Evolutionary conservation across 1,140 invertebrate species (phyloP).

Genomic region (Eumaeus atala): DNA sequence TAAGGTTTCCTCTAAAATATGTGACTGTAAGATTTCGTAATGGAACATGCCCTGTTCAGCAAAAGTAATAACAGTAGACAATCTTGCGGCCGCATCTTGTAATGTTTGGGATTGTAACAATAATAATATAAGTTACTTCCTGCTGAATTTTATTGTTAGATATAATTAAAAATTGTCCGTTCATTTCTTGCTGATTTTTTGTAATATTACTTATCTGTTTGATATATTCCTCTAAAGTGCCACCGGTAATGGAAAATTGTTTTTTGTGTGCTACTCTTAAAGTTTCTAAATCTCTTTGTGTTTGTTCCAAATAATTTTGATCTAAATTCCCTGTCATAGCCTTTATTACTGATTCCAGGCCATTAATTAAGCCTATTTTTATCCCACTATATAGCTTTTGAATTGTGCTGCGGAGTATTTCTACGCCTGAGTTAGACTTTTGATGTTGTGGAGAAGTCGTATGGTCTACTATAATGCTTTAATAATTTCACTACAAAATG

Average conservation of each 20-base stretch:
- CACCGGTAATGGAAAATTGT: slow-evolving; percentile 24
- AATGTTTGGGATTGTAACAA: slow-evolving; percentile 21
- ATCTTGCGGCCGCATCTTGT: slow-evolving; percentile 12
- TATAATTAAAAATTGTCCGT: slow-evolving; percentile 3
- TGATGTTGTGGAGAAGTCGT: slow-evolving; percentile 22
- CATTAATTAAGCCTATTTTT: slow-evolving; percentile 39
- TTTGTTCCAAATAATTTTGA: slow-evolving; percentile 28
- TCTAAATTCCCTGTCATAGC: slow-evolving; percentile 36
- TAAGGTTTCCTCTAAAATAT: slow-evolving; percentile 16
- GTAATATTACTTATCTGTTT: slow-evolving; percentile 23
- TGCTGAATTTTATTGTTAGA: slow-evolving; percentile 15
- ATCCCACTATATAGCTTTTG: slow-evolving; percentile 25
- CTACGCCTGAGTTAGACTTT: slow-evolving; percentile 23
- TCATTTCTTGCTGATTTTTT: slow-evolving; percentile 12
- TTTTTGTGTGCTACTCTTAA: slow-evolving; percentile 26
- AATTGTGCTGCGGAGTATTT: slow-evolving; percentile 23
- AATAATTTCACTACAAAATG: no score
- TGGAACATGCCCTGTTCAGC: slow-evolving; percentile 22
- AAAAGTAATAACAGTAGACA: slow-evolving; percentile 16
- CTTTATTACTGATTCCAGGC: slow-evolving; percentile 32
- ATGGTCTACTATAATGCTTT: slow-evolving; percentile 18
- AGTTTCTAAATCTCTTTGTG: slow-evolving; percentile 24
- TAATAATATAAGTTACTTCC: slow-evolving; percentile 15
- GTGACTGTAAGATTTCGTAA: slow-evolving; percentile 20
- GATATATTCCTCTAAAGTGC: slow-evolving; percentile 26